These are phyloP conservation scores for Caenorhabditis sp. DNA, from an alignment of 2,888 invertebrate genomes.

Conservation along the genomic window DNA sequence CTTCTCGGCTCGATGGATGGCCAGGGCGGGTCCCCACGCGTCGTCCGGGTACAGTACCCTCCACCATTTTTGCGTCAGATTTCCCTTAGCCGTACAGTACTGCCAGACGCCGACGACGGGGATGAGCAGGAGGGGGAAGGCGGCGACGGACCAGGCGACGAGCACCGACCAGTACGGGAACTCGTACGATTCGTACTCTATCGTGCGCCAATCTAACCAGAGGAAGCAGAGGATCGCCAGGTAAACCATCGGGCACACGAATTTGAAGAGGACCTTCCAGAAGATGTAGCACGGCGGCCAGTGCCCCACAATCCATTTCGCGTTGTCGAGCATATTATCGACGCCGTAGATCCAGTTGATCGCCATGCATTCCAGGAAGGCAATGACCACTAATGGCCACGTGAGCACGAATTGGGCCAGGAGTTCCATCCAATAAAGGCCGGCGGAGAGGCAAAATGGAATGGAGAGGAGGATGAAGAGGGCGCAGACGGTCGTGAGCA, in stretches of 20 bases:
- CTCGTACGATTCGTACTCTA: conserved; percentile 84
- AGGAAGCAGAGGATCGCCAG: conserved; percentile 86
- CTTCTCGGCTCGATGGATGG: conserved; percentile 77
- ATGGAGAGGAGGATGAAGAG: conserved; percentile 75
- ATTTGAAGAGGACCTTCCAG: conserved; percentile 86
- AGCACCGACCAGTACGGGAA: conserved; percentile 83
- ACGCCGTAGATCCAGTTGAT: conserved; percentile 80
- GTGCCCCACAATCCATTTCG: conserved; percentile 83
- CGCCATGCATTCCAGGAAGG: conserved; percentile 83
- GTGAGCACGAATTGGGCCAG: conserved; percentile 82
- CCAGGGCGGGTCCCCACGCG: conserved; percentile 79
- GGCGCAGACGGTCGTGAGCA: conserved; percentile 72
- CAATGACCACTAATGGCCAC: conserved; percentile 82
- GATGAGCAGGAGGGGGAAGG: conserved; percentile 85
- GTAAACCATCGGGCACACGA: conserved; percentile 85
- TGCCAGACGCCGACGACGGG: conserved; percentile 83
- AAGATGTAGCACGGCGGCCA: conserved; percentile 82
- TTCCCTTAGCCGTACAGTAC: conserved; percentile 78
- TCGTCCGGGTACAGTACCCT: conserved; percentile 76
- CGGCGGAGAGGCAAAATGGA: conserved; percentile 78
- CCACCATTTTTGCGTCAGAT: conserved; percentile 75
- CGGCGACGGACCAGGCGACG: conserved; percentile 84
- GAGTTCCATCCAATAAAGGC: conserved; percentile 81
- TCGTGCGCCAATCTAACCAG: conserved; percentile 84
- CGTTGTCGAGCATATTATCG: conserved; percentile 81